Evolutionary conservation across 2,113 vertebrate genomes (phyloP), one percentile per base, ranked within the genome.

Genomic region (Festucalex cinctus): DNA sequence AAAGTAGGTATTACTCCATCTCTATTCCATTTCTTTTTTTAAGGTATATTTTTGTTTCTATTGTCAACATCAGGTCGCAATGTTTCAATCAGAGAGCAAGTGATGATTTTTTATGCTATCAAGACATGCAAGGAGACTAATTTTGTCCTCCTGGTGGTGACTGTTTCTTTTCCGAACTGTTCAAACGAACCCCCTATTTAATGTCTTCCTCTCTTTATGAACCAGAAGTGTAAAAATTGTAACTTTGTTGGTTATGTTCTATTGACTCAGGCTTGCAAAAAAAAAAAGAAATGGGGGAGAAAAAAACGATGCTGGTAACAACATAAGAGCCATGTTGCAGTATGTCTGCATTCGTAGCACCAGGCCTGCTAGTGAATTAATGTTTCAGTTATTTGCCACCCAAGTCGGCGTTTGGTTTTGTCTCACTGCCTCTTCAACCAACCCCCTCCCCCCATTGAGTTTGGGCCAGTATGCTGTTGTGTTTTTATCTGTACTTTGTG

Each of bases 281-380:
- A 66, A 62, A 62, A 22, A 49, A 53, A 63, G 74, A 80, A 59
- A 71, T 66, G 81, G 70, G 69, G 36, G 5, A 2, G 14, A 63
- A 13, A 53, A 46, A 53, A 37, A 37, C 35, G 35, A 41, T 39
- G 22, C 14, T 39, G 36, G 43, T 64, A 46, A 26, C 24, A 62
- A 73, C 63, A 78, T 76, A 84, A 83, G 68, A 87, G 85, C 78
- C 78, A 84, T 83, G 79, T 78, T 88, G 73, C 75, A 67, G 75
- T 85, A 74, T 83, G 84, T 64, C 76, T 86, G 85, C 86, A 75
- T 85, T 88, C 57, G 81, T 90, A 79, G 88, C 79, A 84, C 43
- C 76, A 28, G 53, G 75, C 83, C 82, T 89, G 88, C 91, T 91
- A 82, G 88, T 90, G 86, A 88, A 88, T 87, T 85, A 90, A 88